These are phyloP conservation scores for Spialia ferax DNA, from an alignment of 2,888 invertebrate genomes.

Conservation along the genomic window DNA sequence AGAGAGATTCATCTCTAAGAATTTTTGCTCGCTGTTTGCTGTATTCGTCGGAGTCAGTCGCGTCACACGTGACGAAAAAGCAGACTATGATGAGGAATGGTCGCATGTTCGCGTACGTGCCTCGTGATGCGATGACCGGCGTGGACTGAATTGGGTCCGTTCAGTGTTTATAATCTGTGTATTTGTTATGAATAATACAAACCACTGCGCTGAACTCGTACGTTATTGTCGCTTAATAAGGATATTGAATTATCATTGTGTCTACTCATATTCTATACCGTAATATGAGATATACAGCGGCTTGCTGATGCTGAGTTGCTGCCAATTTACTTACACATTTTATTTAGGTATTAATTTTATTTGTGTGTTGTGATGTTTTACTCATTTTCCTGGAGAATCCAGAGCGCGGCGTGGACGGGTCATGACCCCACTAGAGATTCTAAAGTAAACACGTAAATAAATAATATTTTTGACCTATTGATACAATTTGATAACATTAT, in stretches of 20 bases:
- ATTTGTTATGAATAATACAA: neutral
- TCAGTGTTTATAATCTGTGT: neutral
- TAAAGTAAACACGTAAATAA: too few species aligned
- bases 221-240: conserved; percentile 1
- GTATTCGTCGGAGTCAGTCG: conserved; percentile 56
- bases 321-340: too few species aligned
- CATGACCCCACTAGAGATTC: too few species aligned
- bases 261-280: neutral
- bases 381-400: too few species aligned
- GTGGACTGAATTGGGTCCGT: conserved; percentile 8
- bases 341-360: too few species aligned
- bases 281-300: too few species aligned
- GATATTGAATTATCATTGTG: conserved; percentile 5
- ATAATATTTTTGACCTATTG: too few species aligned
- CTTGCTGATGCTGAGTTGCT: too few species aligned
- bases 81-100: conserved; percentile 38
- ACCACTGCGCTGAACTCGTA: neutral
- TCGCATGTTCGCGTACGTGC: conserved; percentile 45
- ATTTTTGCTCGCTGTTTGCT: conserved; percentile 69
- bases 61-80: conserved; percentile 52
- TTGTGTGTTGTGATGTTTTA: too few species aligned
- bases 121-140: conserved; percentile 12
- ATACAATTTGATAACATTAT: too few species aligned
- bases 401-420: too few species aligned
- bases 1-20: conserved; percentile 75